phyloP scores from a whole-genome alignment of 2,888 invertebrate species.

The Cheilosia variabilis region DNA sequence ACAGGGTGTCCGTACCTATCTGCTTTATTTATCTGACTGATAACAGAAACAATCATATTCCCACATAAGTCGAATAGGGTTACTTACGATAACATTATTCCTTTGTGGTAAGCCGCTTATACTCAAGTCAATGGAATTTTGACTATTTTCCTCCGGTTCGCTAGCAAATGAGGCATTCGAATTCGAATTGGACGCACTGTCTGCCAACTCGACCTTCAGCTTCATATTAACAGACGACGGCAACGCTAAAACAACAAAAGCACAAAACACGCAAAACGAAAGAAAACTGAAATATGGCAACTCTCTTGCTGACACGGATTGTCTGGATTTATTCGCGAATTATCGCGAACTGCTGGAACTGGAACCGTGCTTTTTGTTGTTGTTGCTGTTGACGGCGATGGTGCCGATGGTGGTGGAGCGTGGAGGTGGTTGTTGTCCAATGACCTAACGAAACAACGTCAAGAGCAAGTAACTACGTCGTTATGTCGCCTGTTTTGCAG shows the following conservation, averaged over 20 bases:
- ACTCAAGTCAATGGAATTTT: slow-evolving; percentile 63
- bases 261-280: background rate
- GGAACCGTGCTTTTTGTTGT: slow-evolving; percentile 30
- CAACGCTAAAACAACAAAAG: slow-evolving; percentile 12
- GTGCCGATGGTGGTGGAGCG: background rate
- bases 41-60: no score
- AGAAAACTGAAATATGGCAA: slow-evolving; percentile 43
- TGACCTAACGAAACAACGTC: slow-evolving; percentile 66
- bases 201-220: slow-evolving; percentile 67
- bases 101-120: slow-evolving; percentile 55
- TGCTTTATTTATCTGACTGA: no score
- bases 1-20: no score
- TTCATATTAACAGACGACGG: slow-evolving; percentile 55
- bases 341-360: slow-evolving; percentile 57
- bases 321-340: slow-evolving; percentile 38
- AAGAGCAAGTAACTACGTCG: slow-evolving; percentile 60
- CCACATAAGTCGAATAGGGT: no score
- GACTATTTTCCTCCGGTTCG: slow-evolving; percentile 63
- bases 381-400: slow-evolving; percentile 20
- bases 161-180: slow-evolving; percentile 62
- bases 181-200: slow-evolving; percentile 66
- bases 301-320: slow-evolving; percentile 61
- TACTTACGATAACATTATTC: slow-evolving; percentile 73
- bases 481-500: slow-evolving; percentile 41
- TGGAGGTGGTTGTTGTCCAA: slow-evolving; percentile 53